Conservation (phyloP, 2,888 invertebrate genomes). For the Glyphotaelius pellucidus region DNA sequence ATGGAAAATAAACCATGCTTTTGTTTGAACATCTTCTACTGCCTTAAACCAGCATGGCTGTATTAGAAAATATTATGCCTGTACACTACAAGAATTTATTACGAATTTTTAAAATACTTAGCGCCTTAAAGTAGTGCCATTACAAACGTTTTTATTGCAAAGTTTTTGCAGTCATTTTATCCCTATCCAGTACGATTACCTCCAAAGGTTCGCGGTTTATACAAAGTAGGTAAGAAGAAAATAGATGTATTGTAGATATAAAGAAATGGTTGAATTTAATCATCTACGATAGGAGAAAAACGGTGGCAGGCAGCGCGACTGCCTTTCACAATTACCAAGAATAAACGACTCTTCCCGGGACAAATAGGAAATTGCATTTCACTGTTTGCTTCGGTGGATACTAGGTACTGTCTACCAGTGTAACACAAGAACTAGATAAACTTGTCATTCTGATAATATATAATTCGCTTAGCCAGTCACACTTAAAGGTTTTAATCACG, state of each 20-base stretch:
- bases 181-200: neutral
- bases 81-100: no score
- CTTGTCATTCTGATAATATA: neutral
- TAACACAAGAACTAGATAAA: slow-evolving; percentile 23
- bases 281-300: slow-evolving; percentile 8
- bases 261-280: neutral
- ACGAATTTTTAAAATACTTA: neutral
- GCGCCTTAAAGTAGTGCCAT: no score
- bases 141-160: no score
- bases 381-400: neutral
- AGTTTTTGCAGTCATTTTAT: neutral
- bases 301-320: neutral
- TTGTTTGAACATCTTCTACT: no score
- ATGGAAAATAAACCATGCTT: no score
- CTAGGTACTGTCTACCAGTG: neutral
- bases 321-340: slow-evolving; percentile 56
- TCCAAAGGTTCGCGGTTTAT: neutral
- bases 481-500: neutral
- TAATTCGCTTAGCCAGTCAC: neutral
- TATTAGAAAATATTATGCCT: no score
- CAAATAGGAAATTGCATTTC: slow-evolving; percentile 24
- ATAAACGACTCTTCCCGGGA: slow-evolving; percentile 33
- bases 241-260: neutral
- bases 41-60: no score
- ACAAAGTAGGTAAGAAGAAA: neutral